Base-by-base conservation (phyloP, 2,888 invertebrate species). In the Tuberolachnus salignus region DNA sequence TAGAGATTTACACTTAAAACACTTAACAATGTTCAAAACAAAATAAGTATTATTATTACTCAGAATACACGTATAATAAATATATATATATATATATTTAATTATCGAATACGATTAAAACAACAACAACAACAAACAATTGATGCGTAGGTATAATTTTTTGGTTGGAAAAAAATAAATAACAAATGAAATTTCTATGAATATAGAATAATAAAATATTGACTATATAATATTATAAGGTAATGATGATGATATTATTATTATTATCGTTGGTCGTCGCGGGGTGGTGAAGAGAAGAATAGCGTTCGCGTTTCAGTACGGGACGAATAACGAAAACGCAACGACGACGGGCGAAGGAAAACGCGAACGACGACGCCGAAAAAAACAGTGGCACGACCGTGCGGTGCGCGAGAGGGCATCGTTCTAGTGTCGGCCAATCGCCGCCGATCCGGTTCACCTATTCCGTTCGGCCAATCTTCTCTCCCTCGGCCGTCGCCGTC, bases 381-480 rank as follows among this genome's bases (percentile, higher is more conserved):
- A 46, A 51, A 46, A 14, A n/a, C 57, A 59, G 59, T 3, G 21
- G 67, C 75, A 78, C 75, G 42, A 67, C 75, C 75, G 67, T 21
- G 49, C 75, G 21, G 59, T 21, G 59, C 75, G 66, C 75, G 75
- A 78, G 75, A 78, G 75, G 75, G 75, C 75, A 78, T 78, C 75
- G 75, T 78, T 78, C 75, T 78, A 67, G 34, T 78, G 75, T 69
- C 75, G 67, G 67, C 75, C 75, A 78, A 78, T 78, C 75, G 75
- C 75, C 59, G 67, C 55, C 67, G 75, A 78, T 78, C 75, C 75
- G 75, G 75, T 78, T 78, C 75, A 67, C 75, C 75, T 78, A 67
- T 69, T 78, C 75, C 75, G 75, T 78, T 78, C 67, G 49, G 75
- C 67, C 75, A 78, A 78, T 67, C 75, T 78, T 69, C 67, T 16